Evolutionary conservation across 2,888 invertebrate species (phyloP).

Genomic region (Trissolcus japonicus): DNA sequence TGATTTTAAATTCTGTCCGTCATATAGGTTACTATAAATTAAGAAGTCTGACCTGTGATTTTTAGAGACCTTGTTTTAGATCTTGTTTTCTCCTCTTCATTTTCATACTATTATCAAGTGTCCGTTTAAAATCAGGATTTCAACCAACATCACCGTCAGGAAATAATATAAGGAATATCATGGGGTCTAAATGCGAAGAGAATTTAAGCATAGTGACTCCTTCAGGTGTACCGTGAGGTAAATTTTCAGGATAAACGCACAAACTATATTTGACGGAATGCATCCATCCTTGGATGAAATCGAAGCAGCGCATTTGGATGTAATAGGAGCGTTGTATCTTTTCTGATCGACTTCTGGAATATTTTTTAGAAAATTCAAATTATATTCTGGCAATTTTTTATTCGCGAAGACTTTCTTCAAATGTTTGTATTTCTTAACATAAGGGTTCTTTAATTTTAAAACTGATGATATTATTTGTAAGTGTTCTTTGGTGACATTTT

Average conservation of each 20-base stretch:
- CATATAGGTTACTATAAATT: too few relatives aligned
- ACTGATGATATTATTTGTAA: conserved; percentile 11
- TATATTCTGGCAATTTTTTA: conserved; percentile 1
- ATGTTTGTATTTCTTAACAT: conserved; percentile 23
- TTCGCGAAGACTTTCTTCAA: conserved; percentile 16
- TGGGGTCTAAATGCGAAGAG: too few relatives aligned
- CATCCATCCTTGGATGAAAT: conserved; percentile 19
- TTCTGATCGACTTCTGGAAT: conserved; percentile 10
- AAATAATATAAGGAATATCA: too few relatives aligned
- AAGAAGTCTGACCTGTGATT: too few relatives aligned
- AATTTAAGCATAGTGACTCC: too few relatives aligned
- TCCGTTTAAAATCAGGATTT: too few relatives aligned
- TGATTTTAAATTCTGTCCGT: too few relatives aligned
- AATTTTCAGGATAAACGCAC: conserved; percentile 28
- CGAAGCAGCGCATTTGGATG: conserved; percentile 28
- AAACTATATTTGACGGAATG: conserved; percentile 22
- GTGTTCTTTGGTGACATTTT: conserved; percentile 16
- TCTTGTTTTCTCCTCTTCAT: too few relatives aligned
- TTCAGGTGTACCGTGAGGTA: too few relatives aligned
- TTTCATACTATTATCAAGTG: too few relatives aligned
- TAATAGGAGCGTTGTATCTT: conserved; percentile 18
- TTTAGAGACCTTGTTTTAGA: too few relatives aligned
- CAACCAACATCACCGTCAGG: too few relatives aligned
- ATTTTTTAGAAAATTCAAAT: conserved; percentile 13
- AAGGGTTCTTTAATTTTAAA: conserved; percentile 9